Conservation (phyloP, 2,797 vertebrate genomes). For the Galagoides demidoff region DNA sequence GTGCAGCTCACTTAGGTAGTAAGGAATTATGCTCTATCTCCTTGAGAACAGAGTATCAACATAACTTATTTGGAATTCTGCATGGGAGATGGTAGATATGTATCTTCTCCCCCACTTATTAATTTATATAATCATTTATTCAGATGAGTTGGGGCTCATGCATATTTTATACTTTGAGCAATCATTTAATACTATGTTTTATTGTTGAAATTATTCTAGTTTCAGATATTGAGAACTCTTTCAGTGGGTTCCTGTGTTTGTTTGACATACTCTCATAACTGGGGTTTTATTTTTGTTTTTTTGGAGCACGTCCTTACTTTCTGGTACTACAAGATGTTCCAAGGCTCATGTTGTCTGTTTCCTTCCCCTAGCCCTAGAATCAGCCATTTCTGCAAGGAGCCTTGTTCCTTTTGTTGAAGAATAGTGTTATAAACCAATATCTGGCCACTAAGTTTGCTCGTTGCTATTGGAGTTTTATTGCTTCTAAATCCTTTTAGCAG, state of each 20-base stretch:
- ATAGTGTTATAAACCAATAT: conserved; percentile 25
- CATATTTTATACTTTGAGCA: not conserved
- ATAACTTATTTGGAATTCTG: conserved; percentile 40
- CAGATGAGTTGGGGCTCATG: not conserved
- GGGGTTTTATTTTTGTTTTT: not conserved
- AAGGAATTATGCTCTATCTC: not conserved
- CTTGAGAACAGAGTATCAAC: not conserved
- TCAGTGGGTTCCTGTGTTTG: not conserved
- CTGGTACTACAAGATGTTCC: not conserved
- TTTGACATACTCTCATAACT: not conserved
- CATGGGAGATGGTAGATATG: not conserved
- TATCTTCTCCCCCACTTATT: not conserved
- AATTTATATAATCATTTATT: not conserved
- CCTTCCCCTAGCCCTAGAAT: conserved; percentile 2
- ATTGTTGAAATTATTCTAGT: not conserved
- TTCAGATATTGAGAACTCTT: not conserved
- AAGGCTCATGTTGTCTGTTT: not conserved
- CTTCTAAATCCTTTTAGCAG: not conserved
- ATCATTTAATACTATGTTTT: not conserved
- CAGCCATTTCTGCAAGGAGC: conserved; percentile 30
- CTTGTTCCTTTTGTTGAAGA: conserved; percentile 19
- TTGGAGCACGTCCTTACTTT: not conserved
- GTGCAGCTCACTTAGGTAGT: not conserved
- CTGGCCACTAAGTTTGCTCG: not conserved
- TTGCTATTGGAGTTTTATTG: not conserved